These are phyloP conservation scores for Gymnopithys bicolor DNA, from an alignment of 2,797 vertebrate species.

Conservation along the genomic window DNA sequence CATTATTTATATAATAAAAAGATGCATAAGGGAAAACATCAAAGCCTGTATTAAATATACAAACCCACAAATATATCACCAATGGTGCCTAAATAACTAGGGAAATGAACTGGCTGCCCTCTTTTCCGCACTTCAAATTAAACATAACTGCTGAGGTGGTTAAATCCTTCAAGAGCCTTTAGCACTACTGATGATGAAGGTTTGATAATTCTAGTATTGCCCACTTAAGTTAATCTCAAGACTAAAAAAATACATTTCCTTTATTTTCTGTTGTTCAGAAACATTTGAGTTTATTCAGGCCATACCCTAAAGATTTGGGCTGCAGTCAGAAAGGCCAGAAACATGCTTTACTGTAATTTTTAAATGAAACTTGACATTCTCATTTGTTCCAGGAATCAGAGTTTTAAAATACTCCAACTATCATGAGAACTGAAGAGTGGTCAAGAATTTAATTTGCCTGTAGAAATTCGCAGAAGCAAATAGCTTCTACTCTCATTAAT, in stretches of 20 bases:
- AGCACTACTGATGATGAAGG: background rate
- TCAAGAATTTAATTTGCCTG: conserved; percentile 6
- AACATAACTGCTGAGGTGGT: background rate
- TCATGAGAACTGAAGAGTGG: conserved; percentile 9
- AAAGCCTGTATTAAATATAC: conserved; percentile 45
- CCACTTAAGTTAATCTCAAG: background rate
- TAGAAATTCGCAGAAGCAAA: background rate
- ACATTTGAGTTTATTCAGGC: background rate
- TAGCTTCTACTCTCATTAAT: background rate
- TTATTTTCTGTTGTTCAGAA: background rate
- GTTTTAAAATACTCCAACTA: background rate
- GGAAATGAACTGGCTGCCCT: conserved; percentile 35
- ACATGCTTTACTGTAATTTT: background rate
- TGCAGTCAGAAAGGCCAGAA: background rate
- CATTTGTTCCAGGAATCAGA: background rate
- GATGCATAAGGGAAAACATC: conserved; percentile 61
- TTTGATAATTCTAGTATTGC: background rate
- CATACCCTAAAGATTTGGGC: background rate
- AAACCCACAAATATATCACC: conserved; percentile 37
- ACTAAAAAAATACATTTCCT: background rate
- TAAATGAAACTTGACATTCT: background rate
- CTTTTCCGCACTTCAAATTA: conserved; percentile 4
- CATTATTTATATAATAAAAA: conserved; percentile 66
- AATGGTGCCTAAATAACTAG: conserved; percentile 32
- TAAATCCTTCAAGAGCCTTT: conserved; percentile 22